A percentile compares a stretch with the other conserved stretches of the same genome.
These are phyloP conservation scores for Ochotona curzoniae DNA, from an alignment of 2,113 vertebrate species.

Conservation along the genomic window DNA sequence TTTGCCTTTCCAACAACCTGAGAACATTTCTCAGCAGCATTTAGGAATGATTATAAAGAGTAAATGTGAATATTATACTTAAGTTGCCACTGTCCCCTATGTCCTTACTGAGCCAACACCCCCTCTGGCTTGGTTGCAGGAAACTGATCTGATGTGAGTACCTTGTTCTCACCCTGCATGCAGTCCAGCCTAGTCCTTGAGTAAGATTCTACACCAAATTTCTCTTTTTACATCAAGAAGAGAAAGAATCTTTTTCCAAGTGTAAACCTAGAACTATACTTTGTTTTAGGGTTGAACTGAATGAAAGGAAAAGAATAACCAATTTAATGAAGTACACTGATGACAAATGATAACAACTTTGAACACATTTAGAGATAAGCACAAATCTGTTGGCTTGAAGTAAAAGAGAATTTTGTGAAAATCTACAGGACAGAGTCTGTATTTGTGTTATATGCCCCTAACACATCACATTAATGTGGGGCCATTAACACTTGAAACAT, in stretches of 20 bases:
- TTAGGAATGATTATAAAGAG: neutral
- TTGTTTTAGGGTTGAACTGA: neutral
- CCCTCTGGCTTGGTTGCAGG: rapidly evolving
- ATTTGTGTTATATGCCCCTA: neutral
- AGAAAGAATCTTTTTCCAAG: neutral
- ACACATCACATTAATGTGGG: neutral
- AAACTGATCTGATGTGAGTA: neutral
- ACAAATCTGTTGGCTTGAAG: neutral
- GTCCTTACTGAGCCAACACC: neutral
- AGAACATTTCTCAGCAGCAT: neutral
- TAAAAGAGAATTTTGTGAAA: neutral
- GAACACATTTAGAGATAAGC: neutral
- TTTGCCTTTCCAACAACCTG: neutral
- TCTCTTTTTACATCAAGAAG: neutral
- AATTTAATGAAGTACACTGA: too few relatives aligned
- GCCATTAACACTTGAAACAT: neutral
- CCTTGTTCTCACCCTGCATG: rapidly evolving
- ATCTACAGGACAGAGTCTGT: neutral
- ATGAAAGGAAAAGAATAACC: too few relatives aligned
- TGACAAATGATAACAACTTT: too few relatives aligned
- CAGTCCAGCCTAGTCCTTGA: neutral
- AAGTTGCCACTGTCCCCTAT: neutral
- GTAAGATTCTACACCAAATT: neutral
- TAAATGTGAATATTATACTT: neutral
- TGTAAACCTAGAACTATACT: neutral